These are phyloP conservation scores for Dryadula phaetusa DNA, from an alignment of 2,888 invertebrate genomes.

Conservation along the genomic window DNA sequence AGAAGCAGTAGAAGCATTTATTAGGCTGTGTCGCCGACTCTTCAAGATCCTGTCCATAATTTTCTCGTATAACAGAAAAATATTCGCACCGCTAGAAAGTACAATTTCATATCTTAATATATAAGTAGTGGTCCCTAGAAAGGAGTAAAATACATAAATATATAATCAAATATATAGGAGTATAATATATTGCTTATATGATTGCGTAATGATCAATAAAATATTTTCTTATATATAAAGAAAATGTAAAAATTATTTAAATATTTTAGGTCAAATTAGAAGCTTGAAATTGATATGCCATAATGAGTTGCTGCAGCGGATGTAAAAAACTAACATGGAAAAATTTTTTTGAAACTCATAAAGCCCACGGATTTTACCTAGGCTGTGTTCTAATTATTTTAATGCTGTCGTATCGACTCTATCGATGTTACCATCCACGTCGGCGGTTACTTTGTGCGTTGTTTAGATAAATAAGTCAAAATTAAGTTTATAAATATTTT, in stretches of 20 bases:
- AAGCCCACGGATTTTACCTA: conserved; percentile 51
- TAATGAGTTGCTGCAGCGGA: conserved; percentile 58
- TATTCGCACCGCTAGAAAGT: no score
- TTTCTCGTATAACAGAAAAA: no score
- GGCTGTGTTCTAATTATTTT: conserved; percentile 51
- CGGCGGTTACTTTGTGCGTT: conserved; percentile 46
- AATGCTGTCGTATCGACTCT: conserved; percentile 56
- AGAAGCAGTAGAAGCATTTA: no score
- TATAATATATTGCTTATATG: no score
- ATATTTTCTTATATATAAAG: no score
- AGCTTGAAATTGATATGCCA: conserved; percentile 19
- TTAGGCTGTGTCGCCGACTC: no score
- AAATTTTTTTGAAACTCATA: conserved; percentile 52
- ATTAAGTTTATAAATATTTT: conserved; percentile 2
- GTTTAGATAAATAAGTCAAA: conserved; percentile 34
- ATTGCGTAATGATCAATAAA: no score
- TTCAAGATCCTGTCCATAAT: no score
- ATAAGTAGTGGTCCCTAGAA: no score
- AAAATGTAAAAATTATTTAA: neutral
- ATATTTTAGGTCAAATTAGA: conserved; percentile 8
- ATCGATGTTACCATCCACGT: conserved; percentile 55
- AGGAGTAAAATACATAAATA: no score
- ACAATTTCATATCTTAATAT: no score
- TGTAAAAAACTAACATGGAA: conserved; percentile 53
- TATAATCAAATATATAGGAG: no score